Evolutionary conservation across 2,113 vertebrate species (phyloP).

Genomic region (Campylomormyrus numenius): DNA sequence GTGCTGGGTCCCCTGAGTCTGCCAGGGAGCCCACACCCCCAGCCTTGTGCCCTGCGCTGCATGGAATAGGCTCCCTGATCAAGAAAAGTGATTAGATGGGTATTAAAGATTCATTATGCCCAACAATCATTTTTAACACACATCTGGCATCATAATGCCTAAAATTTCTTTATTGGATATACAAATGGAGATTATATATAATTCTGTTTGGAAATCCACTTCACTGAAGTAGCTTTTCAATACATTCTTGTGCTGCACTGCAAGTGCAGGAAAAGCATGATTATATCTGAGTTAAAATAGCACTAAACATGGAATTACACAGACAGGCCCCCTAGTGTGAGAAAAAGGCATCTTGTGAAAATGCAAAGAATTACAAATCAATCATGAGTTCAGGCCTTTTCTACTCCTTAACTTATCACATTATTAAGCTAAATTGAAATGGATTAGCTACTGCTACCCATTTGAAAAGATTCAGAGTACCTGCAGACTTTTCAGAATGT

Average conservation of each 20-base stretch:
- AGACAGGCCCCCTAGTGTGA: background rate
- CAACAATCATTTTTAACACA: background rate
- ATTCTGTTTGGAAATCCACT: background rate
- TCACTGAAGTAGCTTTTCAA: background rate
- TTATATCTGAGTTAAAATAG: background rate
- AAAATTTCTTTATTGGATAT: background rate
- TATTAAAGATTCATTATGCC: background rate
- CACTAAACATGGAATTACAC: background rate
- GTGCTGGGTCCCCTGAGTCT: background rate
- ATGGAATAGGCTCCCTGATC: background rate
- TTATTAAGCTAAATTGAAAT: background rate
- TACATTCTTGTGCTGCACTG: background rate
- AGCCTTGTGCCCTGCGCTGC: no score
- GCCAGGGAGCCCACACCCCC: background rate
- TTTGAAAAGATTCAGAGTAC: background rate
- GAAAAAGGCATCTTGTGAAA: background rate
- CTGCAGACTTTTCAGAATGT: background rate
- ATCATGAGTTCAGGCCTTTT: background rate
- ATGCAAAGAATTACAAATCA: constrained; percentile 7
- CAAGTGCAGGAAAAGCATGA: background rate
- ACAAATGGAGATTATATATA: background rate
- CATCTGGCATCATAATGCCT: background rate
- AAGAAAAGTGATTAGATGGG: background rate
- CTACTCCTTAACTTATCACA: background rate
- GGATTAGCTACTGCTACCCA: background rate